Conservation (phyloP, 2,113 vertebrate species). For the Empidonax alnorum region DNA sequence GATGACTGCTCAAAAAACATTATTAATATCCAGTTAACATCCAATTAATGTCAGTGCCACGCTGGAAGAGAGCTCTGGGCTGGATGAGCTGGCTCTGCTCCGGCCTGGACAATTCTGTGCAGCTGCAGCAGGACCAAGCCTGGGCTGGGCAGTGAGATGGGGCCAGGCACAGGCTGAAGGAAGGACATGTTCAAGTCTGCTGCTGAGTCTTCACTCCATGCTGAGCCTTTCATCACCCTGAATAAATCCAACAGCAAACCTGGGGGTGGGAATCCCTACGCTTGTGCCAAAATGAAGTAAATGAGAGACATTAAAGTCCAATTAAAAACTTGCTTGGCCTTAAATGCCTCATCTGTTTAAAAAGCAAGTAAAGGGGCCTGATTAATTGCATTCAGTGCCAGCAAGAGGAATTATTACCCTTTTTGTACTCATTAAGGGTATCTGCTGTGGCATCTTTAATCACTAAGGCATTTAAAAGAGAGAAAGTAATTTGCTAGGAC, state of each 20-base stretch:
- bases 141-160: not conserved
- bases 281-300: slow-evolving; percentile 56
- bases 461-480: slow-evolving; percentile 49
- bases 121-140: not conserved
- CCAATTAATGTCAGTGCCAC: not conserved
- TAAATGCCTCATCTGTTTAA: slow-evolving; percentile 55
- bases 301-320: slow-evolving; percentile 64
- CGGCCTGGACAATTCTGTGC: not conserved
- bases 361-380: slow-evolving; percentile 54
- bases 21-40: not conserved
- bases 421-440: slow-evolving; percentile 67
- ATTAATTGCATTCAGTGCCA: slow-evolving; percentile 63
- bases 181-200: not conserved
- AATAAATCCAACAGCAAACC: slow-evolving; percentile 30
- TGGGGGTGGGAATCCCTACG: slow-evolving; percentile 29
- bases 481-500: slow-evolving; percentile 64
- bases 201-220: not conserved
- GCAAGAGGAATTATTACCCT: slow-evolving; percentile 61
- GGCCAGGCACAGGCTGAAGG: not conserved
- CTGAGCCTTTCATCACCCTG: slow-evolving; percentile 13
- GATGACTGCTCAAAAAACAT: not conserved
- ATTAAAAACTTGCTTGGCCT: slow-evolving; percentile 62
- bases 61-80: not conserved
- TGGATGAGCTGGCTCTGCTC: not conserved
- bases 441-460: slow-evolving; percentile 64